These are phyloP conservation scores for Sclerurus mexicanus DNA, from an alignment of 2,113 vertebrate species.

Conservation along the genomic window DNA sequence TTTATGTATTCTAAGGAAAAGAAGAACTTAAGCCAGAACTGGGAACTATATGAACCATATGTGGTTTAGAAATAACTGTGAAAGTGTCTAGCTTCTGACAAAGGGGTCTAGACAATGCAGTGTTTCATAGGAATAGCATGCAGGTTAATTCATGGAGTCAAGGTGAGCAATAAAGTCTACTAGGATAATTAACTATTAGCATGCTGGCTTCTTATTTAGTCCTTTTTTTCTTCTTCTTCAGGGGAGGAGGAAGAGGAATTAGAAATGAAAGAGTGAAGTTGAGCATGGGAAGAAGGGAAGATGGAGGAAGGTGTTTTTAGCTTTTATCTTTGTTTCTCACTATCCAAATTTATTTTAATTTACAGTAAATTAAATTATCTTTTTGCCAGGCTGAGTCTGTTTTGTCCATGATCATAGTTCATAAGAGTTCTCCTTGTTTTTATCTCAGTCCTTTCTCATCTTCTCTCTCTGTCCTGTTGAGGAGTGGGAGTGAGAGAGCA, in stretches of 20 bases:
- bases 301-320: fast-evolving
- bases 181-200: background rate
- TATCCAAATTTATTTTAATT: background rate
- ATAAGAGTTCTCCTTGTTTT: background rate
- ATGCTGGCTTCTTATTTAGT: background rate
- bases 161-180: background rate
- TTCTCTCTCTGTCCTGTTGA: background rate
- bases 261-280: background rate
- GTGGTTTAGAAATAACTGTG: background rate
- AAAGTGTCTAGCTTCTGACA: background rate
- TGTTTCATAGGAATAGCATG: background rate
- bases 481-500: background rate
- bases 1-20: background rate
- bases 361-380: background rate
- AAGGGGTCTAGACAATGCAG: background rate
- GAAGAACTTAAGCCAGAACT: background rate
- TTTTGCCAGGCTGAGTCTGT: background rate
- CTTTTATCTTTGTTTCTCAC: background rate
- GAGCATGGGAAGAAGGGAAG: background rate
- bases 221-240: background rate
- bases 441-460: background rate
- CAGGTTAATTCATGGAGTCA: background rate
- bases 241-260: background rate
- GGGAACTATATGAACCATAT: background rate
- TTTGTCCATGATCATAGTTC: background rate